Conservation (phyloP, 2,113 vertebrate species). For the Engystomops pustulosus region DNA sequence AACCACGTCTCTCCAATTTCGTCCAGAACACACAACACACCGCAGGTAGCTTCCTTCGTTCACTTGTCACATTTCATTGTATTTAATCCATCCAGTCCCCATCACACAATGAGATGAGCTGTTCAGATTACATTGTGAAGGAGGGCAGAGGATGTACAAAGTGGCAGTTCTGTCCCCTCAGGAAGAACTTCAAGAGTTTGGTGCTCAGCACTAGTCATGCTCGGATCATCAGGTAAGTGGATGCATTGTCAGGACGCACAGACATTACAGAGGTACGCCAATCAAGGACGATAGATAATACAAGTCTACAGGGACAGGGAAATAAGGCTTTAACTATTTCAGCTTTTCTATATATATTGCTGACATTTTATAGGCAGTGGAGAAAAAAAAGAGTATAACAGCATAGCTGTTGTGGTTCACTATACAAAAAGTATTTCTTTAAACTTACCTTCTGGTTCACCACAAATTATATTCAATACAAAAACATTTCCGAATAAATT, state of each 20-base stretch:
- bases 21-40: conserved; percentile 33
- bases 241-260: conserved; percentile 26
- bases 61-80: conserved; percentile 39
- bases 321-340: conserved; percentile 1
- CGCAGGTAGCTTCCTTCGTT: conserved; percentile 32
- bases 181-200: conserved; percentile 44
- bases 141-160: conserved; percentile 25
- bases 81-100: conserved; percentile 31
- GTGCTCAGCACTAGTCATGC: conserved; percentile 20
- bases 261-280: conserved; percentile 23
- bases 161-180: conserved; percentile 49
- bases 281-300: conserved; percentile 24
- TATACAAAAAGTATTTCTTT: too few relatives aligned
- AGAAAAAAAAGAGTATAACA: too few relatives aligned
- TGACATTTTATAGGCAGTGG: too few relatives aligned
- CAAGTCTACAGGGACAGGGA: background rate
- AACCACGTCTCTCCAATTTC: background rate
- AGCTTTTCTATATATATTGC: background rate
- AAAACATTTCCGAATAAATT: too few relatives aligned
- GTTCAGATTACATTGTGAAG: conserved; percentile 4
- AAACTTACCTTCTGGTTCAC: too few relatives aligned
- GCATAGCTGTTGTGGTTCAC: too few relatives aligned
- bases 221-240: conserved; percentile 56
- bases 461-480: too few relatives aligned
- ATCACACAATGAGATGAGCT: background rate